Evolutionary conservation across 2,113 vertebrate genomes (phyloP).

Genomic region (Dasyurus viverrinus): DNA sequence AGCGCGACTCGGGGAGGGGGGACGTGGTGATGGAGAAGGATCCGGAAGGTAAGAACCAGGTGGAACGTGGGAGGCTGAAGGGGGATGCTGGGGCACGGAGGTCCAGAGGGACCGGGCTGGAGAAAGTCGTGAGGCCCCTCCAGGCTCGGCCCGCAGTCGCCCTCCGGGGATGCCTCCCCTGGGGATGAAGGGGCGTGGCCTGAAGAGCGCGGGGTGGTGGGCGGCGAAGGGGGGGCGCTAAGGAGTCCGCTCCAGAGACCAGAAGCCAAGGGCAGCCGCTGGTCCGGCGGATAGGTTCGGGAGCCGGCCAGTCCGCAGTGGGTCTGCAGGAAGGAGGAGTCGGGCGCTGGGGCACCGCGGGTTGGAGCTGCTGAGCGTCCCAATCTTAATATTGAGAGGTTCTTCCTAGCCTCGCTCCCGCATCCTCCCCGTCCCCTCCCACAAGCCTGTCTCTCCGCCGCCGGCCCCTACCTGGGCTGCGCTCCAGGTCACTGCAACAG

Average conservation of each 20-base stretch:
- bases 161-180: not conserved
- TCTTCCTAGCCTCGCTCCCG: not conserved
- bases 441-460: slow-evolving; percentile 80
- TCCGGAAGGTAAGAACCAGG: not conserved
- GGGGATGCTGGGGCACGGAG: not conserved
- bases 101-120: not conserved
- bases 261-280: not conserved
- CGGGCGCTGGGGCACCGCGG: not conserved
- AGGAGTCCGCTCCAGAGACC: not conserved
- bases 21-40: not conserved
- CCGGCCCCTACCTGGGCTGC: slow-evolving; percentile 35
- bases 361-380: not conserved
- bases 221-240: too few relatives aligned
- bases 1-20: not conserved
- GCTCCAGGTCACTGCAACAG: slow-evolving; percentile 81
- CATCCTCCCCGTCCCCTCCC: slow-evolving; percentile 72
- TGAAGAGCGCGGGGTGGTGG: not conserved
- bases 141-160: not conserved
- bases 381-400: not conserved
- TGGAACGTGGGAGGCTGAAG: not conserved
- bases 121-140: not conserved
- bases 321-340: slow-evolving; percentile 9
- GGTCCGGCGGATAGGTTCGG: not conserved
- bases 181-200: not conserved
- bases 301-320: not conserved